Evolutionary conservation across 2,888 invertebrate genomes (phyloP).

Genomic region (Chironomus tentans): DNA sequence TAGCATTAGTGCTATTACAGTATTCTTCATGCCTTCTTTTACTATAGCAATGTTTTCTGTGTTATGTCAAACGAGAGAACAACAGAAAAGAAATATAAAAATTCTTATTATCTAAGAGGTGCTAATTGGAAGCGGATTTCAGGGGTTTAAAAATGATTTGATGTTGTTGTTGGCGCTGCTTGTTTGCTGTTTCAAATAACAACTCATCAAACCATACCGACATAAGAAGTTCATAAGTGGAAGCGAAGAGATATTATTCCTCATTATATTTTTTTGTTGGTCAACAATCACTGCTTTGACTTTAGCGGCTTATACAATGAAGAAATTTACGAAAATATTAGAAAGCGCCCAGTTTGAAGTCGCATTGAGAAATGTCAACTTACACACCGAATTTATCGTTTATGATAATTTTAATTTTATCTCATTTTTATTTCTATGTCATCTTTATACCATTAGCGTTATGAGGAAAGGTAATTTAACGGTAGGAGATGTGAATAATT

Average conservation of each 20-base stretch:
- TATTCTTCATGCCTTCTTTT: too few relatives aligned
- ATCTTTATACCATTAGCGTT: background rate
- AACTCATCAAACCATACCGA: background rate
- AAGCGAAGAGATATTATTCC: slow-evolving; percentile 15
- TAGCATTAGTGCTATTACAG: background rate
- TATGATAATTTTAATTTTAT: background rate
- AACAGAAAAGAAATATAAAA: background rate
- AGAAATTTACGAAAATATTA: background rate
- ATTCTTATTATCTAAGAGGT: background rate
- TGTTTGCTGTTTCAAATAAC: slow-evolving; percentile 8
- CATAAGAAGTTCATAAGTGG: background rate
- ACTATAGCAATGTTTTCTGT: background rate
- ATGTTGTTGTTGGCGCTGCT: background rate
- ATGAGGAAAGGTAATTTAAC: too few relatives aligned
- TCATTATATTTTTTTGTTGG: slow-evolving; percentile 7
- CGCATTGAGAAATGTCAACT: background rate
- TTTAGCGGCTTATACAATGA: too few relatives aligned
- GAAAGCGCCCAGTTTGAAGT: background rate
- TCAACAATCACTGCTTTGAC: too few relatives aligned
- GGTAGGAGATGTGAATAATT: too few relatives aligned
- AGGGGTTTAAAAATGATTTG: slow-evolving; percentile 1
- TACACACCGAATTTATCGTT: background rate
- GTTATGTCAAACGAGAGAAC: background rate
- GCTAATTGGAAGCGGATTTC: slow-evolving; percentile 25
- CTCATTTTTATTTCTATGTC: background rate